A percentile compares a stretch with the other conserved stretches of the same genome.
phyloP scores from a whole-genome alignment of 1,140 invertebrate species.

The Akabosia matsudoensis region DNA sequence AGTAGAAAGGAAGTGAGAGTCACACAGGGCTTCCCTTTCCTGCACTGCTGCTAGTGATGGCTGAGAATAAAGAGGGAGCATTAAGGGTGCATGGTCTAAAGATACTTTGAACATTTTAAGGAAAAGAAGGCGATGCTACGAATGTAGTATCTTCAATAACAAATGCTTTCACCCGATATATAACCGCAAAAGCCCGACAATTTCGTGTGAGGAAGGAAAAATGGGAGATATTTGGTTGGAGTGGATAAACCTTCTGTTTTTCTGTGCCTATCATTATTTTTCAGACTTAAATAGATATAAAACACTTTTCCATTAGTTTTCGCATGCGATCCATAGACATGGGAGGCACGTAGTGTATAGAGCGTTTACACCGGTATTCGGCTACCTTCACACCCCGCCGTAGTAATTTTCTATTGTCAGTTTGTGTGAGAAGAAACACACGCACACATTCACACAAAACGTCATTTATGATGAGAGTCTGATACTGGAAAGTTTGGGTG shows the following conservation, averaged over 20 bases:
- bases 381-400: too few relatives aligned
- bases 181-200: constrained; percentile 16
- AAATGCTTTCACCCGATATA: constrained; percentile 17
- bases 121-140: neutral
- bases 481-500: too few relatives aligned
- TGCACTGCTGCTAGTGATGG: too few relatives aligned
- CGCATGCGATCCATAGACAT: too few relatives aligned
- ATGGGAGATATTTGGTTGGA: too few relatives aligned
- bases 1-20: neutral
- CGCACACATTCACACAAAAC: neutral
- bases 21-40: neutral
- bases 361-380: too few relatives aligned
- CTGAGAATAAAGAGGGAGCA: too few relatives aligned
- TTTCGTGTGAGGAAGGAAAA: neutral
- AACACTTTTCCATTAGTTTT: too few relatives aligned
- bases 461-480: too few relatives aligned
- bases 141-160: neutral
- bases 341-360: too few relatives aligned
- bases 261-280: neutral
- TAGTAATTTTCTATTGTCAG: neutral
- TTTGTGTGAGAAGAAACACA: neutral
- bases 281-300: too few relatives aligned
- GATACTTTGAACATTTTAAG: neutral
- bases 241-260: neutral
- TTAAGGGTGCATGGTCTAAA: neutral